Evolutionary conservation across 2,888 invertebrate genomes (phyloP), one percentile per base, ranked within the genome.

Genomic region (Scrobipalpa costella): DNA sequence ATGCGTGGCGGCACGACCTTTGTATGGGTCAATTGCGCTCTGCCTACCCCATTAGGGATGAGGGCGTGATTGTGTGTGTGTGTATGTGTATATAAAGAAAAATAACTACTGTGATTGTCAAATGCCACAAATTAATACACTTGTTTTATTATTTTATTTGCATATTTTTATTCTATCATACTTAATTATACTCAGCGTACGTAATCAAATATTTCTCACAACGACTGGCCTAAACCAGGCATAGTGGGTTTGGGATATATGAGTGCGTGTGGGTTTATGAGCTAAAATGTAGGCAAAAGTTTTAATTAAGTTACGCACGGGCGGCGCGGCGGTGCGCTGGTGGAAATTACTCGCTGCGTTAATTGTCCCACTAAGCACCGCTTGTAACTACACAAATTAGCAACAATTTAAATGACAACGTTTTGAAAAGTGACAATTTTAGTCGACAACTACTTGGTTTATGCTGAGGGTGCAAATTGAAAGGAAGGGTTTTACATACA

Each of bases 251-350:
- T 9, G 17, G 13, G 21, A 11, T 21, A 21, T 52, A 21, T 3
- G 13, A 52, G 13, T 55, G 59, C 21, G 44, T 59, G 21, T 27
- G 8, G 21, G 59, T n/a, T 64, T 57, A 61, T 64, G 64, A 57
- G 59, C 55, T 55, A 47, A 62, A 58, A 38, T 17, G 57, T 57
- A 33, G 64, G 33, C 7, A 27, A 64, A 64, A 64, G 57, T 64
- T 64, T 64, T 64, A 64, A 64, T 64, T 62, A 64, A 64, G 64
- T 64, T 50, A 44, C 47, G 64, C 19, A 49, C 49, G 27, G 36
- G 27, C 27, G 34, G 34, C 34, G 27, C 27, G 34, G 33, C 33
- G 55, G 55, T 15, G 55, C 1, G 49, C 49, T 7, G 50, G 55
- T 34, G 33, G n/a, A 55, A 55, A 55, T 55, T 55, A 15, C 33